These are phyloP conservation scores for Himalopsyche phryganea DNA, from an alignment of 1,140 invertebrate genomes.

Conservation along the genomic window DNA sequence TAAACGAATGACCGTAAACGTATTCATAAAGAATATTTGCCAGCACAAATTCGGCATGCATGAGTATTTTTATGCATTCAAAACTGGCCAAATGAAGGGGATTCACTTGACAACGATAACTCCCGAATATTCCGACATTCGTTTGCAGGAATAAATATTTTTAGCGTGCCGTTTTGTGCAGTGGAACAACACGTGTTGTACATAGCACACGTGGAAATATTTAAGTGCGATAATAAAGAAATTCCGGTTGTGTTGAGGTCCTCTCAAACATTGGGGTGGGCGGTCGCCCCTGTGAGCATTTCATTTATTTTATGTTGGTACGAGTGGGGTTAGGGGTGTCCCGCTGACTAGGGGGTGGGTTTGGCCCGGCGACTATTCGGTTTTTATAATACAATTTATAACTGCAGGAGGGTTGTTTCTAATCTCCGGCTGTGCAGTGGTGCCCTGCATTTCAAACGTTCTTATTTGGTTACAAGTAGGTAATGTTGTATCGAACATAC, in stretches of 20 bases:
- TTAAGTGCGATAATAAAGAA: conserved; percentile 35
- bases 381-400: conserved; percentile 37
- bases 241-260: conserved; percentile 29
- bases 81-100: not conserved
- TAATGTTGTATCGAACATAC: no score
- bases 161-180: conserved; percentile 13
- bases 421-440: conserved; percentile 31
- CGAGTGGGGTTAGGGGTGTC: not conserved
- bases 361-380: conserved; percentile 31
- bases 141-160: conserved; percentile 7
- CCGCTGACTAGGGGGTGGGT: conserved; percentile 19
- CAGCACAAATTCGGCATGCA: no score
- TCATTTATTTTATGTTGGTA: conserved; percentile 34
- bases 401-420: conserved; percentile 33
- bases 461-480: not conserved
- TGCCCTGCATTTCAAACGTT: conserved; percentile 5
- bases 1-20: no score
- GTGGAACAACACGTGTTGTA: conserved; percentile 28
- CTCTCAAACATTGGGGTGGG: conserved; percentile 7
- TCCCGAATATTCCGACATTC: not conserved
- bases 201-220: conserved; percentile 25
- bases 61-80: not conserved
- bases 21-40: no score
- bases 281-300: conserved; percentile 20
- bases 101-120: not conserved